Conservation (phyloP, 2,888 invertebrate genomes). For the Sinohyriopsis cumingii region DNA sequence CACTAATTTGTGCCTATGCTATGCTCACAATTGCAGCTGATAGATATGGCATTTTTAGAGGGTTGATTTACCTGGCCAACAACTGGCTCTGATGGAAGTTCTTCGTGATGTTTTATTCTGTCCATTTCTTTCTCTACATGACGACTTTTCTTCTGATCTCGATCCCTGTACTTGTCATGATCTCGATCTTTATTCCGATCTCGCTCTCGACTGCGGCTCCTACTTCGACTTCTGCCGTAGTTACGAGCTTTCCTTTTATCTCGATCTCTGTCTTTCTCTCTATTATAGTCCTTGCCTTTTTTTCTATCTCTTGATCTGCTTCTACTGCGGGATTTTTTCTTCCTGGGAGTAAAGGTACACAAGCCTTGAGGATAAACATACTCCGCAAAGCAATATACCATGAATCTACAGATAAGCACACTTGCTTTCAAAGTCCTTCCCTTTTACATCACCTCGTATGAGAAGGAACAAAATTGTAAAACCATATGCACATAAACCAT, state of each 20-base stretch:
- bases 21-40: background rate
- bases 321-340: constrained; percentile 33
- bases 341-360: constrained; percentile 9
- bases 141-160: constrained; percentile 3
- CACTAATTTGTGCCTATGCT: too few species aligned
- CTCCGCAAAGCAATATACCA: too few species aligned
- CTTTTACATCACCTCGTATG: too few species aligned
- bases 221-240: constrained; percentile 41
- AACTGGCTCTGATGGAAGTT: constrained; percentile 73
- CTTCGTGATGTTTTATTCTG: constrained; percentile 24
- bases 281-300: constrained; percentile 47
- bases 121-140: constrained; percentile 8
- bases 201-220: constrained; percentile 25
- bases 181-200: constrained; percentile 16
- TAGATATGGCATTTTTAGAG: background rate
- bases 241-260: constrained; percentile 29
- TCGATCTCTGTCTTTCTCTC: constrained; percentile 52
- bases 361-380: too few species aligned
- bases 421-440: too few species aligned
- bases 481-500: too few species aligned
- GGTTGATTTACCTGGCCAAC: constrained; percentile 71
- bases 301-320: constrained; percentile 43
- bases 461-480: too few species aligned
- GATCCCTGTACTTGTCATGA: constrained; percentile 12
- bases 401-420: too few species aligned